These are phyloP conservation scores for Mythimna impura DNA, from an alignment of 2,888 invertebrate species.

Conservation along the genomic window DNA sequence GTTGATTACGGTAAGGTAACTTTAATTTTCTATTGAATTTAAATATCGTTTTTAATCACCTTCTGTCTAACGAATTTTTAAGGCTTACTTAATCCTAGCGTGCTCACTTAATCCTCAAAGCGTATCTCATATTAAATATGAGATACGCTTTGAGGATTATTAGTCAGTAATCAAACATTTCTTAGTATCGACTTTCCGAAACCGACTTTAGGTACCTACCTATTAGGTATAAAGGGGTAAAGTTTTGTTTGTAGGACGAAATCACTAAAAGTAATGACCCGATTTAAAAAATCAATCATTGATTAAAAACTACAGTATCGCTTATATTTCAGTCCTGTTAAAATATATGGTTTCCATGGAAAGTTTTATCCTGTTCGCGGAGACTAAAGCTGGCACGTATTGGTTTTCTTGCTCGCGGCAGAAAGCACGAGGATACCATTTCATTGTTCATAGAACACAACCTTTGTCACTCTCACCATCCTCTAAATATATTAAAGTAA, in stretches of 20 bases:
- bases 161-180: slow-evolving; percentile 13
- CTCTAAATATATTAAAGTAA: slow-evolving; percentile 64
- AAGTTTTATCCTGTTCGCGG: no score
- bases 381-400: background rate
- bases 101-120: slow-evolving; percentile 6
- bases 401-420: background rate
- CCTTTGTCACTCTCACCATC: slow-evolving; percentile 41
- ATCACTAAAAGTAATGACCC: no score
- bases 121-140: background rate
- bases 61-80: slow-evolving; percentile 16
- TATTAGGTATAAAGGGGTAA: background rate
- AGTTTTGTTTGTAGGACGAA: no score
- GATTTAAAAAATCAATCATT: no score
- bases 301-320: no score
- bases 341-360: no score
- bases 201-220: no score
- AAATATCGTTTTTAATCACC: slow-evolving; percentile 11
- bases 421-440: slow-evolving; percentile 13
- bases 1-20: background rate
- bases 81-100: slow-evolving; percentile 6
- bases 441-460: slow-evolving; percentile 33
- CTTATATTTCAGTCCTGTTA: background rate
- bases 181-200: background rate
- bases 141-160: slow-evolving; percentile 15
- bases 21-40: slow-evolving; percentile 4